These are phyloP conservation scores for Caenorhabditis panamensis DNA, from an alignment of 2,888 invertebrate genomes.

Conservation along the genomic window DNA sequence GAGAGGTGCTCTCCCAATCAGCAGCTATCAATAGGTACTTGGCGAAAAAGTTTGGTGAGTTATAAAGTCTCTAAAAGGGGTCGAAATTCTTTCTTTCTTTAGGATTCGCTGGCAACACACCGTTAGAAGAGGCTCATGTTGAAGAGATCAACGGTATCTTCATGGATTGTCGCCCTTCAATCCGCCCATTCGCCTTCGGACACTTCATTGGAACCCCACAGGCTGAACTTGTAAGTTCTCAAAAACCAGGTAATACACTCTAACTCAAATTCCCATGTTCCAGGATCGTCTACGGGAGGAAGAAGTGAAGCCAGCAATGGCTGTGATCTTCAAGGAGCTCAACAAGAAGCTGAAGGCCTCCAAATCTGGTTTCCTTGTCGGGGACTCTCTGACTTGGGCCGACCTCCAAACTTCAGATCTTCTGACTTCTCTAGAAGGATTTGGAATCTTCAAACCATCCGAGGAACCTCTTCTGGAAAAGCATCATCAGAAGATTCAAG, in stretches of 20 bases:
- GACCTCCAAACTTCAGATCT: conserved; percentile 45
- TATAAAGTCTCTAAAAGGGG: too few species aligned
- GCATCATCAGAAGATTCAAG: conserved; percentile 30
- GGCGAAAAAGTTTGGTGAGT: conserved; percentile 41
- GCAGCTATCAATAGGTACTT: conserved; percentile 31
- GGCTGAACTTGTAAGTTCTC: conserved; percentile 9
- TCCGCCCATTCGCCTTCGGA: conserved; percentile 13
- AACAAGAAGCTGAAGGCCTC: conserved; percentile 26
- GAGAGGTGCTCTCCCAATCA: conserved; percentile 21
- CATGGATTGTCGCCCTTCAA: conserved; percentile 28
- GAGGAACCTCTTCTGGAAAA: conserved; percentile 5
- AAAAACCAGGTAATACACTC: background rate
- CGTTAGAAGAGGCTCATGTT: conserved; percentile 13
- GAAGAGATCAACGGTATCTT: conserved; percentile 28
- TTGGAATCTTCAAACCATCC: conserved; percentile 4
- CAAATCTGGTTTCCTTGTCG: conserved; percentile 44
- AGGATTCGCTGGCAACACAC: conserved; percentile 26
- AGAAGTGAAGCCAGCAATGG: conserved; percentile 19
- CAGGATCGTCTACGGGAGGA: conserved; percentile 27
- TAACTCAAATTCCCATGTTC: background rate
- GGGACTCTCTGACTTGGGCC: conserved; percentile 39
- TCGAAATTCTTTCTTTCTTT: too few species aligned
- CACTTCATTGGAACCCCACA: background rate
- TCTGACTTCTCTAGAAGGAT: conserved; percentile 18
- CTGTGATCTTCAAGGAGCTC: conserved; percentile 5